Base-by-base conservation (phyloP, 2,797 vertebrate genomes). In the Epinephelus coioides region DNA sequence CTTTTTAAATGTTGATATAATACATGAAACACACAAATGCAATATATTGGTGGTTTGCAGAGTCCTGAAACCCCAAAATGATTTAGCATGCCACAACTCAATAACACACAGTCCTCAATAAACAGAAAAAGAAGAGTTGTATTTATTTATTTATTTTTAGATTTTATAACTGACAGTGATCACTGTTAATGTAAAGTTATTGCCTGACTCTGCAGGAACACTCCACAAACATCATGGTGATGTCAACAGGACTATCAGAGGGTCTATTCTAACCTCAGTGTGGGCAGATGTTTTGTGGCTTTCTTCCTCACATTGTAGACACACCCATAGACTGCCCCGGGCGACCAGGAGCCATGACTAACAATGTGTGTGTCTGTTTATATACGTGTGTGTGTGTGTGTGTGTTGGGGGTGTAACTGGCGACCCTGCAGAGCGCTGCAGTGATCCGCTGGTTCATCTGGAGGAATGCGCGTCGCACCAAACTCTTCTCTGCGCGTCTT, bases 261-360 rank as follows among this genome's bases (percentile, higher is more conserved):
- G 25, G n/a, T 34, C 1, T 30, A 38, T 43, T 43, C 1, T 21
- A 46, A 34, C 14, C 34, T 55, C 0, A 18, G 69, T 69, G 57
- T 54, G 71, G 82, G 61, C 91, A 93, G 91, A 94, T 92, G 89
- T 91, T 88, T 78, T 72, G 50, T 21, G 19, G 23, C 51, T 54
- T 38, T 18, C 21, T 9, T 12, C 38, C 40, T 38, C 72, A 72
- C 87, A 81, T 79, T 76, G 79, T 81, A 47, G 86, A 92, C 86
- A 91, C 92, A 82, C 80, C 90, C 90, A 86, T 15, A 53, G 40
- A 61, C 69, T 69, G 73, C 71, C 82, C 80, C 6, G 55, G 85
- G 87, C 72, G 62, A 86, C 83, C 79, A 51, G 56, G 30, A 82
- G 30, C 56, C 50, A 47, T 19, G 46, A 44, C 59, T 43, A 86